phyloP scores from a whole-genome alignment of 2,888 invertebrate species.

The Nymphalis c-album region DNA sequence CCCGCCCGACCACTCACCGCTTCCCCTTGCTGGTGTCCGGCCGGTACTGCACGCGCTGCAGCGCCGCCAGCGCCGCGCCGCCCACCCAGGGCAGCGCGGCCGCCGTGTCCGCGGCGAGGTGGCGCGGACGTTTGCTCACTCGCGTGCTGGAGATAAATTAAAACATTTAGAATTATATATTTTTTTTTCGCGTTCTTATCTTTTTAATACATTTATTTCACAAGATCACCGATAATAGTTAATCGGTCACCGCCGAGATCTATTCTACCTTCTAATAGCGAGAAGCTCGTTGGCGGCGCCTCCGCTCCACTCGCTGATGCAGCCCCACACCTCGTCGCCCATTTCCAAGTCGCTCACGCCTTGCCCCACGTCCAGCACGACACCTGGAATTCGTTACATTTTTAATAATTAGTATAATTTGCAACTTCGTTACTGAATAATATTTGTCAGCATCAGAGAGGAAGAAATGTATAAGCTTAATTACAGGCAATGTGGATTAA shows the following conservation, averaged over 20 bases:
- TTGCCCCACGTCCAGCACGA: slow-evolving; percentile 70
- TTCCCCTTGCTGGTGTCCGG: slow-evolving; percentile 54
- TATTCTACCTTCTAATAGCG: slow-evolving; percentile 62
- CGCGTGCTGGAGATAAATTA: slow-evolving; percentile 53
- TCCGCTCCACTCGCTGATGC: slow-evolving; percentile 72
- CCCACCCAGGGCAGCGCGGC: slow-evolving; percentile 70
- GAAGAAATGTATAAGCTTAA: neutral
- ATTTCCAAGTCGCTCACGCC: slow-evolving; percentile 69
- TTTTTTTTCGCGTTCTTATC: neutral
- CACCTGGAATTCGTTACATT: slow-evolving; percentile 48
- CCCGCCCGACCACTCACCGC: slow-evolving; percentile 39
- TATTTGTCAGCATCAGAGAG: neutral
- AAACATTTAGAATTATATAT: too few relatives aligned
- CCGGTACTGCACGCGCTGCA: slow-evolving; percentile 48
- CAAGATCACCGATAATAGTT: too few relatives aligned
- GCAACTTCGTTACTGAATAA: too few relatives aligned
- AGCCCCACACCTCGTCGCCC: slow-evolving; percentile 79
- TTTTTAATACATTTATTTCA: too few relatives aligned
- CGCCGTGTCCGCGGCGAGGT: slow-evolving; percentile 64
- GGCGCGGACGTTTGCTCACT: slow-evolving; percentile 65
- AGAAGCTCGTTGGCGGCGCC: slow-evolving; percentile 73
- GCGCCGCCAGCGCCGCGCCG: slow-evolving; percentile 54
- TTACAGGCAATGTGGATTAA: neutral
- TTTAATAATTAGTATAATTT: too few relatives aligned
- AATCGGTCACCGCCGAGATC: too few relatives aligned